These are phyloP conservation scores for Rhodeus uyekii DNA, from an alignment of 2,797 vertebrate genomes.

Conservation along the genomic window DNA sequence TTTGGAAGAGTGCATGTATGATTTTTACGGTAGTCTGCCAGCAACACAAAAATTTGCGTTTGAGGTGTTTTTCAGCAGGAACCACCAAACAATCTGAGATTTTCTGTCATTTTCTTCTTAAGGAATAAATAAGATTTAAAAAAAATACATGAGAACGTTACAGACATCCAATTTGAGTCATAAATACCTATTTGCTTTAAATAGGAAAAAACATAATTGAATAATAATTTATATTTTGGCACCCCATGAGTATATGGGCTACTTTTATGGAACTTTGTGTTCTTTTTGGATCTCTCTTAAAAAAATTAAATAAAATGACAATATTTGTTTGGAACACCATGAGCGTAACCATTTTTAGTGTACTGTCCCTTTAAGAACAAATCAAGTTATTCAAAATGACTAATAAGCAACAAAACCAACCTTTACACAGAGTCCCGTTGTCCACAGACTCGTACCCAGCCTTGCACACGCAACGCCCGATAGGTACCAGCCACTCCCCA, in stretches of 20 bases:
- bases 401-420: constrained; percentile 77
- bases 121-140: no score
- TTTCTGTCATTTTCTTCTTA: no score
- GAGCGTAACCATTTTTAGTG: neutral
- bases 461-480: constrained; percentile 93
- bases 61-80: no score
- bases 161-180: no score
- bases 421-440: constrained; percentile 89
- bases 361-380: neutral
- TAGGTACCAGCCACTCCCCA: constrained; percentile 96
- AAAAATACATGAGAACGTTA: no score
- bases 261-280: neutral
- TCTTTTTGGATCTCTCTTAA: neutral
- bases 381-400: neutral
- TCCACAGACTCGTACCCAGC: constrained; percentile 86
- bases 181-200: no score
- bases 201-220: no score
- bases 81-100: no score
- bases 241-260: neutral
- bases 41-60: no score
- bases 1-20: no score
- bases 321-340: neutral
- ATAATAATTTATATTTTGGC: no score
- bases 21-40: no score
- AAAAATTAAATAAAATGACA: neutral